These are phyloP conservation scores for Malurus cyaneus DNA, from an alignment of 2,113 vertebrate species.

Conservation along the genomic window DNA sequence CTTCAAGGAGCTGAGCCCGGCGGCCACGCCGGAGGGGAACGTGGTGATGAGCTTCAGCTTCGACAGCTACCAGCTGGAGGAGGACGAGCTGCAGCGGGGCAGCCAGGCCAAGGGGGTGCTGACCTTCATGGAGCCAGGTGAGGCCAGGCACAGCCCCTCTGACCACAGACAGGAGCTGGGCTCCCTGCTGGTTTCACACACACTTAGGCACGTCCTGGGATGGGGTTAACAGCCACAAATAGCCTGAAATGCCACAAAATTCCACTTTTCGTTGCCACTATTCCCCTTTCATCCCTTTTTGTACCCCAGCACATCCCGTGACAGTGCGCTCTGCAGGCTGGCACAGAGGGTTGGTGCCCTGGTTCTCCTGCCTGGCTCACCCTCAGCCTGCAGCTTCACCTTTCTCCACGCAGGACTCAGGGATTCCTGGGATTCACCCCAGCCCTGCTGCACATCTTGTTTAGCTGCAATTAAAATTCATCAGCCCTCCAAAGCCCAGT, in stretches of 20 bases:
- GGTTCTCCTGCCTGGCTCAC: background rate
- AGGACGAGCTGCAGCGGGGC: conserved; percentile 78
- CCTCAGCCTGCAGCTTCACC: background rate
- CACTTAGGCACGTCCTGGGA: background rate
- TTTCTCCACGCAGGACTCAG: background rate
- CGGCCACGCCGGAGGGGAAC: conserved; percentile 77
- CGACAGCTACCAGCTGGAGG: conserved; percentile 91
- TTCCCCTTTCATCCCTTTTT: background rate
- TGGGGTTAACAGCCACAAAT: background rate
- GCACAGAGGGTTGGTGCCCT: background rate
- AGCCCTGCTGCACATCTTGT: background rate
- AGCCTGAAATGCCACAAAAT: background rate
- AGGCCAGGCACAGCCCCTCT: background rate
- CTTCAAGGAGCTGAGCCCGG: conserved; percentile 78
- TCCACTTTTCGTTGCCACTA: background rate
- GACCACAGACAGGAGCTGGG: rapidly evolving
- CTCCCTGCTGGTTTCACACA: background rate
- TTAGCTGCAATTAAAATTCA: background rate
- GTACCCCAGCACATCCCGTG: background rate
- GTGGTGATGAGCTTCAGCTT: conserved; percentile 94
- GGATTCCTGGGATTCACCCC: background rate
- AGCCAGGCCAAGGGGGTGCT: conserved; percentile 82
- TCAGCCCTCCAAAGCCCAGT: background rate
- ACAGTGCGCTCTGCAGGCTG: background rate
- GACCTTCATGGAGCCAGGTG: conserved; percentile 86